Conservation (phyloP, 2,888 invertebrate species). For the Panzeria rudis region DNA sequence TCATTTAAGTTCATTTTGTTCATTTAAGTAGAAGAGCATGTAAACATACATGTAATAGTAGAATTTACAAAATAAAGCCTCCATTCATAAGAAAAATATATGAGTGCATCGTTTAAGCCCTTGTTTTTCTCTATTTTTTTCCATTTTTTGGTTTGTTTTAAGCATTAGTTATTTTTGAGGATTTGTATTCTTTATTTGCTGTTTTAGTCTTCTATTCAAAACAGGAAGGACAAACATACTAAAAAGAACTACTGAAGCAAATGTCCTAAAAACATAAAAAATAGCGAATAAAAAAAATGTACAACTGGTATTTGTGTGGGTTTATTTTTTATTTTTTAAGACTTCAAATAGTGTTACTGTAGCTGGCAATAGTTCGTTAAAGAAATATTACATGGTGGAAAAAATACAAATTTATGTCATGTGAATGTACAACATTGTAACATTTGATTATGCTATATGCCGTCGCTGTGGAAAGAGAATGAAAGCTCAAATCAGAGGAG, state of each 20-base stretch:
- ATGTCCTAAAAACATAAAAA: constrained; percentile 59
- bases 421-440: constrained; percentile 21
- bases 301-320: not conserved
- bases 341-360: constrained; percentile 10
- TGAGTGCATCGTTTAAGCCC: constrained; percentile 37
- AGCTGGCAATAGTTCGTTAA: constrained; percentile 45
- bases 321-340: not conserved
- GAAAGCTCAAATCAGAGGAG: constrained; percentile 1
- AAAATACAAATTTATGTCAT: constrained; percentile 51
- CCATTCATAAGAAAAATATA: constrained; percentile 47
- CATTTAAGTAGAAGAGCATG: constrained; percentile 30
- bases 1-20: constrained; percentile 17
- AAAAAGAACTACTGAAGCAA: constrained; percentile 61
- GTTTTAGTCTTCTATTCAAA: constrained; percentile 28
- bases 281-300: constrained; percentile 2
- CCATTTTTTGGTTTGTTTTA: not conserved
- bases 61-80: constrained; percentile 57
- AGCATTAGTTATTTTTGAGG: constrained; percentile 49
- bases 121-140: not conserved
- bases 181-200: constrained; percentile 57
- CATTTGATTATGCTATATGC: not conserved
- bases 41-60: constrained; percentile 47
- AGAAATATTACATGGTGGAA: constrained; percentile 41
- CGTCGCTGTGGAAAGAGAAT: not conserved
- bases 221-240: constrained; percentile 56